Conservation (phyloP, 2,888 invertebrate genomes). For the Limnephilus rhombicus region DNA sequence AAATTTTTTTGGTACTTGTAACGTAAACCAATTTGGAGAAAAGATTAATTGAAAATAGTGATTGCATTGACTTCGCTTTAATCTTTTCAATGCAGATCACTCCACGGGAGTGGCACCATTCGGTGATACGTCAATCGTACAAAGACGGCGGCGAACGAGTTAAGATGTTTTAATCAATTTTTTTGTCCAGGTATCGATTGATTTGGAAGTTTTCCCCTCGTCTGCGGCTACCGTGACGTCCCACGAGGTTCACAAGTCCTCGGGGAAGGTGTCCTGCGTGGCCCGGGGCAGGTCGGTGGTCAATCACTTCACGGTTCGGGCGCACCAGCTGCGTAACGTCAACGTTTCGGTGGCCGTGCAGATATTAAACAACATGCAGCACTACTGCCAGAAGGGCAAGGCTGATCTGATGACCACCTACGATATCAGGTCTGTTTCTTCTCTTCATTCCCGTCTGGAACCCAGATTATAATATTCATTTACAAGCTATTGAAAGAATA, state of each 20-base stretch:
- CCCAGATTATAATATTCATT: background rate
- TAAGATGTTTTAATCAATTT: background rate
- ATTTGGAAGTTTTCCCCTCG: slow-evolving; percentile 55
- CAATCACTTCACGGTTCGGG: slow-evolving; percentile 58
- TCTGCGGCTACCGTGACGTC: slow-evolving; percentile 59
- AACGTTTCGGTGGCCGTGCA: slow-evolving; percentile 60
- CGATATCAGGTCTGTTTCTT: slow-evolving; percentile 39
- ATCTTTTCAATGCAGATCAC: no score
- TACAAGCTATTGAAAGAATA: background rate
- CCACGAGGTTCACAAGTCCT: slow-evolving; percentile 28
- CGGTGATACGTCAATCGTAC: no score
- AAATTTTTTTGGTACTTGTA: no score
- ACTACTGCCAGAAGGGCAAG: slow-evolving; percentile 31
- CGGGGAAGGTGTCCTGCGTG: slow-evolving; percentile 51
- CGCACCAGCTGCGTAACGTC: slow-evolving; percentile 59
- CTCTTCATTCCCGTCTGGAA: no score
- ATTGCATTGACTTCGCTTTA: no score
- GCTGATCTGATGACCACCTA: background rate
- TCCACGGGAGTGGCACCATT: no score
- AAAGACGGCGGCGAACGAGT: no score
- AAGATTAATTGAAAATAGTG: no score
- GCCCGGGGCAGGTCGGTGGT: slow-evolving; percentile 47
- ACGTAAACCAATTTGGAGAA: no score
- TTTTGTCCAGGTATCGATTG: slow-evolving; percentile 49
- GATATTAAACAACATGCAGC: slow-evolving; percentile 57